Evolutionary conservation across 30 jellyfish, hydroid and myxozoan species (phyloP).

Genomic region (Cassiopea andromeda): DNA sequence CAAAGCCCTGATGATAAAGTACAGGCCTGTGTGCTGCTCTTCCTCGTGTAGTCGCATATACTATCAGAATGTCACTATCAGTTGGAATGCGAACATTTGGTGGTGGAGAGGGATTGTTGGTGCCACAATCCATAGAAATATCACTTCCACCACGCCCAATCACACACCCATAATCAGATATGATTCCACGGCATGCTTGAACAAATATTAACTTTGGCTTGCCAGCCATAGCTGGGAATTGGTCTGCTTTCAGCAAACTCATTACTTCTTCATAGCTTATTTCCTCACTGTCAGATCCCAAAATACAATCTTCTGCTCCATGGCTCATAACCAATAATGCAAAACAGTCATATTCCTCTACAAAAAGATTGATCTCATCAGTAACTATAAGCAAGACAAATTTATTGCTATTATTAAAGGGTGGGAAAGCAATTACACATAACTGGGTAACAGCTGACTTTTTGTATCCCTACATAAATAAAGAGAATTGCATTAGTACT

Average conservation of each 20-base stretch:
- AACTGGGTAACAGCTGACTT: too few relatives aligned
- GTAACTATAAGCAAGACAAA: too few relatives aligned
- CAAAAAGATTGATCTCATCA: too few relatives aligned
- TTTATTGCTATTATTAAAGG: too few relatives aligned
- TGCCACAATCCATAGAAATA: background rate
- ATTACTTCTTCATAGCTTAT: conserved; percentile 21
- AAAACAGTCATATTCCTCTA: conserved; percentile 64
- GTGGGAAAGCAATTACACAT: too few relatives aligned
- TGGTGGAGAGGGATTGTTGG: background rate
- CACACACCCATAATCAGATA: conserved; percentile 36
- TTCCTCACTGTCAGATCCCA: conserved; percentile 57
- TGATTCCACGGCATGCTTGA: conserved; percentile 76
- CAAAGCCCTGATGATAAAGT: background rate
- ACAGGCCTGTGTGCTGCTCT: conserved; percentile 33
- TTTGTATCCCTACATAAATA: too few relatives aligned
- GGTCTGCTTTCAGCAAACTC: conserved; percentile 43
- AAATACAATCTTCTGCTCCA: conserved; percentile 59
- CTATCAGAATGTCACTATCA: conserved; percentile 59
- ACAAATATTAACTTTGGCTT: conserved; percentile 68
- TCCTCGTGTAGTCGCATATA: conserved; percentile 64
- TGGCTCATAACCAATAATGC: conserved; percentile 67
- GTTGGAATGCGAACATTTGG: conserved; percentile 46
- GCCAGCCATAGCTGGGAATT: conserved; percentile 49
- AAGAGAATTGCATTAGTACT: too few relatives aligned
- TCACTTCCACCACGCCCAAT: conserved; percentile 35